A percentile compares a stretch with the other conserved stretches of the same genome.
Evolutionary conservation across 92 coral and sea anemone genomes (phyloP).

Genomic region (Siderastrea siderea): DNA sequence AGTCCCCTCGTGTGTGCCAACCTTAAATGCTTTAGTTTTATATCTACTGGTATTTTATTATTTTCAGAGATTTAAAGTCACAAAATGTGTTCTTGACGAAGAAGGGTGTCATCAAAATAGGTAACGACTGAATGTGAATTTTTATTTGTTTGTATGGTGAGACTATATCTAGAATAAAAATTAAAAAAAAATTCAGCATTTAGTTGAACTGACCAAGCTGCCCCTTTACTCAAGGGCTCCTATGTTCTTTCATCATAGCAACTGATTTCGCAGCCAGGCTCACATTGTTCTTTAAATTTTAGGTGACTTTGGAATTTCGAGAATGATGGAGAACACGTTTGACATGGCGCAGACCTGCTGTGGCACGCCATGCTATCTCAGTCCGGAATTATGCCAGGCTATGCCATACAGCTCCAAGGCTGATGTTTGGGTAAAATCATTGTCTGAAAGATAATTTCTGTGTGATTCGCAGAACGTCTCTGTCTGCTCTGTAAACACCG

Average conservation of each 20-base stretch:
- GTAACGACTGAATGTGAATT: constrained; percentile 35
- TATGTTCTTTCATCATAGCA: not conserved
- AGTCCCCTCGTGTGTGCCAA: not conserved
- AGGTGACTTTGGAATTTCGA: constrained; percentile 99
- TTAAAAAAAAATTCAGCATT: not conserved
- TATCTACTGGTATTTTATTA: not conserved
- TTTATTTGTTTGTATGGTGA: too few relatives aligned
- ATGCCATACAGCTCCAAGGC: constrained; percentile 97
- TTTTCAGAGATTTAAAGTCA: constrained; percentile 89
- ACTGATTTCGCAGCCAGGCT: not conserved
- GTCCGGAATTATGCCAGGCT: constrained; percentile 98
- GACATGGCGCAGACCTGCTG: constrained; percentile 98
- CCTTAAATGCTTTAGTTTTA: not conserved
- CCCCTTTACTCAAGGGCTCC: too few relatives aligned
- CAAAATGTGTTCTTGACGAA: constrained; percentile 96
- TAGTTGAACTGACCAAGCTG: too few relatives aligned
- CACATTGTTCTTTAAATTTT: not conserved
- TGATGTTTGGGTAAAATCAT: constrained; percentile 90
- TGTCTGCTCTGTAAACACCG: too few relatives aligned
- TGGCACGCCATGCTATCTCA: constrained; percentile 97
- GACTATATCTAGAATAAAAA: too few relatives aligned
- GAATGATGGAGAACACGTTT: constrained; percentile 91
- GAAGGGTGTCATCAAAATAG: constrained; percentile 94
- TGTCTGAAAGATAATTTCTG: too few relatives aligned
- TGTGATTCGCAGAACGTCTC: too few relatives aligned